Evolutionary conservation across 2,797 vertebrate species (phyloP), one percentile per base, ranked within the genome.

Genomic region (Odontamblyopus rebecca): DNA sequence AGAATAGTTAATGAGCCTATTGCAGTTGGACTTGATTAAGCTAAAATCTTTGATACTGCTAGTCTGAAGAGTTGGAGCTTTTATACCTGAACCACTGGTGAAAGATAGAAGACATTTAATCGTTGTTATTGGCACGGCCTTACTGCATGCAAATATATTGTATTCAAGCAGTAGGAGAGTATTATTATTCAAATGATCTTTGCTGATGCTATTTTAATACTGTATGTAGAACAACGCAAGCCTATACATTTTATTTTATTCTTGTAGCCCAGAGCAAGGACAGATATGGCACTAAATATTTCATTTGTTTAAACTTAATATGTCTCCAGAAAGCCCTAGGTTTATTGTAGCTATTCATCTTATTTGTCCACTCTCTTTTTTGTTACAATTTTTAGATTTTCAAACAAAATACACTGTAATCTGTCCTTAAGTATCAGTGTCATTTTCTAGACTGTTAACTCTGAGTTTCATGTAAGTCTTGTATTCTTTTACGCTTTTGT

Each of bases 1-100:
- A 69, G 67, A 71, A 62, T 64, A 50, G 35, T 41, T 75, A 63
- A 75, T 75, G 61, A 16, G 44, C 6, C n/a, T 5, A 0, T 69
- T 72, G 73, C 79, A 73, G 74, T 83, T 80, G 76, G 59, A 70
- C 68, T 70, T 62, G 59, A 82, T 86, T 72, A 77, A 68, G 44
- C 61, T 64, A 35, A 66, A 83, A 75, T 72, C 44, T 64, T 35
- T 50, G 26, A 66, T 74, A 71, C 26, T 75, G 56, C 76, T 63
- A 35, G 50, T 50, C 75, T 61, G n/a, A 60, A 53, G 61, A 4
- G 16, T 16, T 56, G 67, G 4, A 26, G 35, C 57, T 61, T 76
- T 69, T 74, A 61, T 79, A 64, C 71, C 35, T 23, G n/a, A 57
- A 51, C 54, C n/a, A 38, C 67, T 18, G 63, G 44, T 32, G 50